phyloP scores from a whole-genome alignment of 2,113 vertebrate species.

The Albula goreensis region DNA sequence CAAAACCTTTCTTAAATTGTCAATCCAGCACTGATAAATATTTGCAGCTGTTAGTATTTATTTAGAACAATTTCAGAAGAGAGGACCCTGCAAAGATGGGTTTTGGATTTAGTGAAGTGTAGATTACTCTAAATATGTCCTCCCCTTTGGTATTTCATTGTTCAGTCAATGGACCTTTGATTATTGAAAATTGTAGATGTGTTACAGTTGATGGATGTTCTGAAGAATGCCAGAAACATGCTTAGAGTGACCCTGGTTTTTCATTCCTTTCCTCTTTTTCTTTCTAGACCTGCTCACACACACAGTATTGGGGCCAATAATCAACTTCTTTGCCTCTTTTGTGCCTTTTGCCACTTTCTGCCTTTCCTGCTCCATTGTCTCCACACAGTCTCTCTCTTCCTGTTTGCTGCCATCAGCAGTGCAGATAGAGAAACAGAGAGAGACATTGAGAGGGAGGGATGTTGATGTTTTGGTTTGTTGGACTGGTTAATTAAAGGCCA shows the following conservation, averaged over 20 bases:
- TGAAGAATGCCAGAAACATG: neutral
- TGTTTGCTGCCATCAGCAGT: neutral
- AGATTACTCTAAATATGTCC: neutral
- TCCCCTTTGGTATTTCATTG: neutral
- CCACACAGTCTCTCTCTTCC: neutral
- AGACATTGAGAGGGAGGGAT: neutral
- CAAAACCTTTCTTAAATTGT: too few species aligned
- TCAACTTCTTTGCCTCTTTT: neutral
- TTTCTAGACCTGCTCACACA: neutral
- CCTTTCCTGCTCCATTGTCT: constrained; percentile 1
- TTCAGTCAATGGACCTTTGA: too few species aligned
- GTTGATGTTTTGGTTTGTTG: neutral
- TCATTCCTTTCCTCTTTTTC: too few species aligned
- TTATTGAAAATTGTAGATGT: neutral
- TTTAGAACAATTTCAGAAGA: too few species aligned
- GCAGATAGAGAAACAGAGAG: neutral
- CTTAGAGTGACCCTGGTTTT: neutral
- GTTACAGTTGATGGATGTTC: neutral
- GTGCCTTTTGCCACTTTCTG: neutral
- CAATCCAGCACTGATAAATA: too few species aligned
- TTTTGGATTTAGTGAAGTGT: neutral
- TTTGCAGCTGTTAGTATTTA: too few species aligned
- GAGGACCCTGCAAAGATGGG: neutral
- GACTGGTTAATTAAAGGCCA: neutral
- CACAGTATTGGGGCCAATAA: neutral